phyloP scores from a whole-genome alignment of 2,113 vertebrate genomes.

The Aptenodytes patagonicus region DNA sequence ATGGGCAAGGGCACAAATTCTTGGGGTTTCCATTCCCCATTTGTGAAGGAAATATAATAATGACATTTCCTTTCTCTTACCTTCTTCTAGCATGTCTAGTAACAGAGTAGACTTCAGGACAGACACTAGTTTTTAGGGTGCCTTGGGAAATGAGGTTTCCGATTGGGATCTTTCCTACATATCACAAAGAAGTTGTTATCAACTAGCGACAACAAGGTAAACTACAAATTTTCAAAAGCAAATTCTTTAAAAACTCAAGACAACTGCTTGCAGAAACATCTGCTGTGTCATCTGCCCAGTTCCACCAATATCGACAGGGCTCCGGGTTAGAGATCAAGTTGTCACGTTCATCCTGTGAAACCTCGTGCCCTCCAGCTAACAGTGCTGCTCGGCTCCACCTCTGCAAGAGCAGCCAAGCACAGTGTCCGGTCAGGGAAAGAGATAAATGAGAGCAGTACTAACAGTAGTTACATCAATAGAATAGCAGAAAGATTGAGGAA shows the following conservation, averaged over 20 bases:
- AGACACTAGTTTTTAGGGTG: neutral
- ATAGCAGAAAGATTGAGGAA: neutral
- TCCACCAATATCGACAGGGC: neutral
- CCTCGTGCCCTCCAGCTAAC: neutral
- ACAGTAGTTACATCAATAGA: neutral
- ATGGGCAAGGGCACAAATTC: neutral
- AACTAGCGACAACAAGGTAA: neutral
- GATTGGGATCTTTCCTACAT: neutral
- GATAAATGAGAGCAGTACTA: neutral
- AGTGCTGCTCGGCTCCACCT: neutral
- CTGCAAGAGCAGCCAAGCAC: neutral
- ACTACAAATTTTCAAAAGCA: neutral
- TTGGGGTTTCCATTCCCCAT: neutral
- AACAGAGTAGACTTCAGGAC: neutral
- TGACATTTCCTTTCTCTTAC: neutral
- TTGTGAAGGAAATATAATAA: neutral
- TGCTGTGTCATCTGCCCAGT: neutral
- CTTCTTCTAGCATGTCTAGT: neutral
- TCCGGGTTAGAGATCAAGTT: neutral
- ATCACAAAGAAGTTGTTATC: neutral
- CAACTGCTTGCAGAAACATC: neutral
- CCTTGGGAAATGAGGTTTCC: neutral
- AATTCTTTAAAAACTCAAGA: neutral
- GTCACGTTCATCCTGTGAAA: neutral
- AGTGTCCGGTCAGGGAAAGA: neutral